Conservation (phyloP, 2,888 invertebrate genomes). For the Malthinus flaveolus region DNA sequence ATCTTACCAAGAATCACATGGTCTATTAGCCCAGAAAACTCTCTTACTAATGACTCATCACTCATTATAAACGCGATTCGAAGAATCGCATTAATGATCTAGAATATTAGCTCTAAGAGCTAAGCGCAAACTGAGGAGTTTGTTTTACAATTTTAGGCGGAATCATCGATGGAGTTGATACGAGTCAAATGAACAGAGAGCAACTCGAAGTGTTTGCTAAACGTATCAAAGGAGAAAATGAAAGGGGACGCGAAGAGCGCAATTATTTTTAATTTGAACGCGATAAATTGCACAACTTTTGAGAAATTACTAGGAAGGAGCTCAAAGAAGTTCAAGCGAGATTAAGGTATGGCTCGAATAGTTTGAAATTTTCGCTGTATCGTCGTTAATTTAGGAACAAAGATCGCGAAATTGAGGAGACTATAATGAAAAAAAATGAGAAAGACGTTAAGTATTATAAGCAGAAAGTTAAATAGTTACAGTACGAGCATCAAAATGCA, state of each 20-base stretch:
- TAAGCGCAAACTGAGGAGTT: too few relatives aligned
- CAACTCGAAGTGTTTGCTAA: slow-evolving; percentile 88
- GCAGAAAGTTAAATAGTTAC: slow-evolving; percentile 90
- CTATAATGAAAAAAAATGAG: slow-evolving; percentile 85
- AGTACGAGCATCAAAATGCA: slow-evolving; percentile 88
- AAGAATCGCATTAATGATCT: too few relatives aligned
- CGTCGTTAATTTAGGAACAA: slow-evolving; percentile 63
- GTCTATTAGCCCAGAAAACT: too few relatives aligned
- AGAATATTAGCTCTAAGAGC: too few relatives aligned
- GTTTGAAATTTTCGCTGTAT: too few relatives aligned
- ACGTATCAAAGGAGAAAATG: slow-evolving; percentile 85
- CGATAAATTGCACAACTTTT: slow-evolving; percentile 91
- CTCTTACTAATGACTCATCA: too few relatives aligned
- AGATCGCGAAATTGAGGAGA: slow-evolving; percentile 86
- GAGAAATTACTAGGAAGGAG: slow-evolving; percentile 92
- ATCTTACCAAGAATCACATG: too few relatives aligned
- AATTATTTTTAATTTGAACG: slow-evolving; percentile 95
- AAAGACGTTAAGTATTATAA: slow-evolving; percentile 85
- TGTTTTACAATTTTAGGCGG: slow-evolving; percentile 19
- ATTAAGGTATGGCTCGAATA: slow-evolving; percentile 55
- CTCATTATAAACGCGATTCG: too few relatives aligned
- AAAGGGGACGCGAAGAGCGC: slow-evolving; percentile 91
- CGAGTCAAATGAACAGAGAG: slow-evolving; percentile 89
- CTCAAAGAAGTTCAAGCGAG: slow-evolving; percentile 80
- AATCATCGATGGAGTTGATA: slow-evolving; percentile 87